Evolutionary conservation across 2,797 vertebrate genomes (phyloP), one percentile per base, ranked within the genome.

Genomic region (Hypotaenidia philippensis): DNA sequence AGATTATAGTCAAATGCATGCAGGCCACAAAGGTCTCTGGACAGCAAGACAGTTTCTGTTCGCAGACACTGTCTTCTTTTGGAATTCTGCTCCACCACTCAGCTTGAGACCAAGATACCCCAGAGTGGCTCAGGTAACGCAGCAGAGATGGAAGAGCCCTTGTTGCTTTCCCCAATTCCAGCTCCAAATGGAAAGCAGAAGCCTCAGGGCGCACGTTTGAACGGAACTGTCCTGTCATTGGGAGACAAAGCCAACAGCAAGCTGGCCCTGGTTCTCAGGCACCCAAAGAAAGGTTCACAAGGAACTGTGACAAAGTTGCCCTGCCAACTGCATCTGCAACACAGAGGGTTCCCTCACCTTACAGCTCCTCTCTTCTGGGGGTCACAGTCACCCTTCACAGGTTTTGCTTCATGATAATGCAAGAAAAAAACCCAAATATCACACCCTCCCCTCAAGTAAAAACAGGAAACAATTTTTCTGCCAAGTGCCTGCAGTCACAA

Each of bases 341-440:
- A 78, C 19, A 61, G 13, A 76, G 11, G 6, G 59, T 11, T 40
- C 40, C 27, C 36, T 78, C 55, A 45, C 6, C 17, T 44, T 3
- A 53, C 1, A 56, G 8, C 22, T 71, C 32, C 5, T 22, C 19
- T 32, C 34, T 2, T 8, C 9, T 1, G 3, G 3, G 15, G 20
- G 11, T 3, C 27, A 64, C 27, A 44, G 31, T 44, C 56, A 40
- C 45, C 34, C 60, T 57, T 81, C 66, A 68, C 27, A 64, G 21
- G 12, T 65, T 47, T 49, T 56, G 15, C 22, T 76, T 41, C 21
- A 49, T 0, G 0, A 15, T 20, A 80, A 71, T 2, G 7, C 11
- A 63, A 68, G 36, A 83, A 63, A 14, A 79, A 75, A 26, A 2
- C 3, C 25, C 26, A 76, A 41, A 74, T 34, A 57, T 47, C 38